Conservation (phyloP, 2,888 invertebrate species). For the Pandemis cinnamomeana region DNA sequence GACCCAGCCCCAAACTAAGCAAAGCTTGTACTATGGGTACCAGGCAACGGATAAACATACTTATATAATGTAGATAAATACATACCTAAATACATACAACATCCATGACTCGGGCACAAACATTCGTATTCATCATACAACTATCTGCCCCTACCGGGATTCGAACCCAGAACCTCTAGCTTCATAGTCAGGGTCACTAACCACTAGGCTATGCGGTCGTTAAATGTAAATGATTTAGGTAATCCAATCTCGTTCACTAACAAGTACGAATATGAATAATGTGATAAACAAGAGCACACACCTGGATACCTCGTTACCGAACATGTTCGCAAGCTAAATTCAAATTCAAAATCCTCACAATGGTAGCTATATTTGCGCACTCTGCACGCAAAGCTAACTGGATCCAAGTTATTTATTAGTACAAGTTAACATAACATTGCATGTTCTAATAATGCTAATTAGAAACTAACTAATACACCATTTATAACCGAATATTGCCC, state of each 20-base stretch:
- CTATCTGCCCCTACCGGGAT: too few species aligned
- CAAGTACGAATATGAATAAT: conserved; percentile 10
- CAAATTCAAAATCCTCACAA: conserved; percentile 39
- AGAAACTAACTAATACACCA: conserved; percentile 43
- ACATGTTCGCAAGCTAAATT: conserved; percentile 27
- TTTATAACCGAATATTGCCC: conserved; percentile 42
- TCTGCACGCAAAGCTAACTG: conserved; percentile 30
- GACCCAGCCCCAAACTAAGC: too few species aligned
- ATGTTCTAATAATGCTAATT: conserved; percentile 46
- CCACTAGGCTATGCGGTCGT: too few species aligned
- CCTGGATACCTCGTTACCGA: conserved; percentile 9
- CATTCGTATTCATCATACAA: too few species aligned
- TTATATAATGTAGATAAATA: too few species aligned
- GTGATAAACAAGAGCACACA: conserved; percentile 3
- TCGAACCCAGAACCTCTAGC: too few species aligned
- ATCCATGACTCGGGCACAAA: too few species aligned
- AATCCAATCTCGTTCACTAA: conserved; percentile 5
- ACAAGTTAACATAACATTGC: conserved; percentile 42
- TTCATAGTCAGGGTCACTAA: too few species aligned
- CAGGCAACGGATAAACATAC: too few species aligned
- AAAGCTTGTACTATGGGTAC: too few species aligned
- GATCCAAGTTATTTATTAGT: conserved; percentile 40
- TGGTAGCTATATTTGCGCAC: conserved; percentile 37
- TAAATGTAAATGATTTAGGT: neutral
- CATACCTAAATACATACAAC: too few species aligned